These are phyloP conservation scores for Keiferia lycopersicella DNA, from an alignment of 2,888 invertebrate species.

Conservation along the genomic window DNA sequence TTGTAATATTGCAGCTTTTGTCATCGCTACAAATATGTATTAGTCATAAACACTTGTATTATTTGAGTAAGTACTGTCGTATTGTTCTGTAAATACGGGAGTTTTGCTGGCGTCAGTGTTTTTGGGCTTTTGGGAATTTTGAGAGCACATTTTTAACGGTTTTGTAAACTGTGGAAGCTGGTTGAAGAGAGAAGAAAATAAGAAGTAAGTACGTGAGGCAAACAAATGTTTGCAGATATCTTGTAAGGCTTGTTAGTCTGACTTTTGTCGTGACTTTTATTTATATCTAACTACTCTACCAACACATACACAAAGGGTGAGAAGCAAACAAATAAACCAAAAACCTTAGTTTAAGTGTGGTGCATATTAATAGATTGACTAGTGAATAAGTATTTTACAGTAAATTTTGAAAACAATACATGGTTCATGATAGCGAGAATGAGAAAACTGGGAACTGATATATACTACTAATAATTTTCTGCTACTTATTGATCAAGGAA, in stretches of 20 bases:
- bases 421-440: too few species aligned
- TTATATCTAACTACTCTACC: neutral
- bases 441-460: too few species aligned
- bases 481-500: too few species aligned
- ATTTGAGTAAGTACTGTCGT: constrained; percentile 19
- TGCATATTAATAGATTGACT: too few species aligned
- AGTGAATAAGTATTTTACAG: too few species aligned
- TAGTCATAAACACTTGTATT: constrained; percentile 56
- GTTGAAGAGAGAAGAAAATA: neutral
- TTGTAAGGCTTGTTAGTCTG: too few species aligned
- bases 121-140: neutral
- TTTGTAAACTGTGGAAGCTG: neutral
- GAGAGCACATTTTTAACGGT: constrained; percentile 2
- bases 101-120: neutral
- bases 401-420: too few species aligned
- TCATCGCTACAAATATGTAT: constrained; percentile 67
- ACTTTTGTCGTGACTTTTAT: neutral
- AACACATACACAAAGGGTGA: too few species aligned
- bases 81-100: constrained; percentile 35
- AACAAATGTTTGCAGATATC: neutral
- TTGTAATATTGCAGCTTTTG: constrained; percentile 76
- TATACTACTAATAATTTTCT: too few species aligned
- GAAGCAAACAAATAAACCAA: too few species aligned
- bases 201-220: too few species aligned
- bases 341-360: too few species aligned